These are phyloP conservation scores for Thalpophila matura DNA, from an alignment of 2,888 invertebrate genomes.

Conservation along the genomic window DNA sequence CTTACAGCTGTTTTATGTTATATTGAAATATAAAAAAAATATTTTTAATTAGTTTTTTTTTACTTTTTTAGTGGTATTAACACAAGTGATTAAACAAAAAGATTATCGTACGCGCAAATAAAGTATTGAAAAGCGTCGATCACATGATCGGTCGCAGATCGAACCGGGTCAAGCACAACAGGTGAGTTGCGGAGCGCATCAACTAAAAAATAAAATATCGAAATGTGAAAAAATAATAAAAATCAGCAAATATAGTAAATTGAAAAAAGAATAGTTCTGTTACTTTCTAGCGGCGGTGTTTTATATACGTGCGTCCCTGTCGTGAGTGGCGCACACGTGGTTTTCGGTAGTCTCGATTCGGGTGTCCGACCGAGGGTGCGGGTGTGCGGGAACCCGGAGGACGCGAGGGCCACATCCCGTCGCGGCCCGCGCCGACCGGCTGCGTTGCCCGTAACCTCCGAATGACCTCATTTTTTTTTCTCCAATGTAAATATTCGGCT, in stretches of 20 bases:
- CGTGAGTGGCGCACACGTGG: conserved; percentile 87
- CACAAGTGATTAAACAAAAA: conserved; percentile 49
- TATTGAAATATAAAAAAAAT: conserved; percentile 19
- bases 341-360: conserved; percentile 75
- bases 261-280: conserved; percentile 86
- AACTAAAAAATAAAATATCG: conserved; percentile 91
- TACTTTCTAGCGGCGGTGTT: conserved; percentile 66
- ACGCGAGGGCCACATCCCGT: conserved; percentile 84
- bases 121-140: conserved; percentile 85
- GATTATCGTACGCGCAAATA: conserved; percentile 72
- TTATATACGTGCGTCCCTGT: conserved; percentile 73
- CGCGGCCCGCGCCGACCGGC: conserved; percentile 90
- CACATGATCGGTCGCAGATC: conserved; percentile 88
- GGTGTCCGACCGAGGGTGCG: conserved; percentile 67
- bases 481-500: conserved; percentile 90
- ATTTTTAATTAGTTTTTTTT: conserved; percentile 35
- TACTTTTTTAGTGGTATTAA: conserved; percentile 10
- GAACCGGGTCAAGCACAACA: conserved; percentile 90
- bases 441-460: conserved; percentile 90
- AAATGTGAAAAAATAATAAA: conserved; percentile 91
- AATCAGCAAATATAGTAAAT: conserved; percentile 90
- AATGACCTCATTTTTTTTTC: conserved; percentile 90
- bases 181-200: conserved; percentile 89
- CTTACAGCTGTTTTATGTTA: background rate
- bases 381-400: conserved; percentile 69